phyloP scores from a whole-genome alignment of 92 coral and sea anemone species.

The Isaurus tuberculatus region DNA sequence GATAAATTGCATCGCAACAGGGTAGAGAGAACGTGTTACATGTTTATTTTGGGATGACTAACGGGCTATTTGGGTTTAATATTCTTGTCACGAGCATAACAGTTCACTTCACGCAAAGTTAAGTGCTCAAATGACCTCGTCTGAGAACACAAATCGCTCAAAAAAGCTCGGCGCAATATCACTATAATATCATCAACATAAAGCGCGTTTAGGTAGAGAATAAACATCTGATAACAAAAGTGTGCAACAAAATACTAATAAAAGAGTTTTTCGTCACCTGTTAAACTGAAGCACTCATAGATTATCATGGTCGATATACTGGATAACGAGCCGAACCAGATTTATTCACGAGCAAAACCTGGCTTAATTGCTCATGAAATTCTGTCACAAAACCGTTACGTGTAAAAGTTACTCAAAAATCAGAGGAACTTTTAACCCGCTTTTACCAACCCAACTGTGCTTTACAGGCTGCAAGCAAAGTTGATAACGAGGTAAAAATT shows the following conservation, averaged over 20 bases:
- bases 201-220: neutral
- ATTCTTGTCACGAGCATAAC: conserved; percentile 30
- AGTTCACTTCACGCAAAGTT: conserved; percentile 10
- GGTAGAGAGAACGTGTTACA: neutral
- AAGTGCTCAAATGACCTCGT: conserved; percentile 42
- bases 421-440: neutral
- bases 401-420: neutral
- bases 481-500: neutral
- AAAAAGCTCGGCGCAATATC: conserved; percentile 26
- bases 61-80: conserved; percentile 40
- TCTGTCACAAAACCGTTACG: neutral
- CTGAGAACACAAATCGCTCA: conserved; percentile 16
- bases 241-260: conserved; percentile 4
- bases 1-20: conserved; percentile 1
- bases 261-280: conserved; percentile 41
- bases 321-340: conserved; percentile 10
- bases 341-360: neutral
- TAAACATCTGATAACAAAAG: conserved; percentile 43
- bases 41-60: conserved; percentile 42
- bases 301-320: conserved; percentile 31
- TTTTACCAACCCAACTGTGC: neutral
- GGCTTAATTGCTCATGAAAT: neutral
- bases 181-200: neutral
- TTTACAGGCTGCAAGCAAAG: neutral
- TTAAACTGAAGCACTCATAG: conserved; percentile 41